A percentile compares a stretch with the other conserved stretches of the same genome.
phyloP scores from a whole-genome alignment of 2,113 vertebrate species.

The Equus przewalskii region DNA sequence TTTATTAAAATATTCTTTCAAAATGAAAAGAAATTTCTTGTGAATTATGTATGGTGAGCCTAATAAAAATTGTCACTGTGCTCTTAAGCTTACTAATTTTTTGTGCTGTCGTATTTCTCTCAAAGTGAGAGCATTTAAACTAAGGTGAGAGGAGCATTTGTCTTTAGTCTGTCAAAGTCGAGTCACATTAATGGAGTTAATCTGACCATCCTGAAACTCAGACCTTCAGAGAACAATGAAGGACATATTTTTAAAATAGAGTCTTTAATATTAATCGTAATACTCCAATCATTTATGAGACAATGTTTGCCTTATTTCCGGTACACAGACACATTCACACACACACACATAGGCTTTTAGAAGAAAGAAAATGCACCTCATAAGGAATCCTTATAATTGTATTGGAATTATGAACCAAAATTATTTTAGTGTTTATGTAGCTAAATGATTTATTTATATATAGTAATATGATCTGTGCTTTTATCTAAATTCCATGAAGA shows the following conservation, averaged over 20 bases:
- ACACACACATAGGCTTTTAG: not conserved
- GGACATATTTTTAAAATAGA: slow-evolving; percentile 45
- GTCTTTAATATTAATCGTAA: slow-evolving; percentile 38
- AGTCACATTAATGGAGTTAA: slow-evolving; percentile 43
- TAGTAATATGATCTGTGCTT: not conserved
- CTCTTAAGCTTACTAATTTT: not conserved
- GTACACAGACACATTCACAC: not conserved
- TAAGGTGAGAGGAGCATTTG: not conserved
- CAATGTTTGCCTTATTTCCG: not conserved
- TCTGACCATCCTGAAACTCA: not conserved
- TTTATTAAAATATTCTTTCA: slow-evolving; percentile 55
- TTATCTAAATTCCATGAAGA: slow-evolving; percentile 51
- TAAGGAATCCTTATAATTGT: not conserved
- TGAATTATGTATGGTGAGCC: not conserved
- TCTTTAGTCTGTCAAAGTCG: slow-evolving; percentile 34
- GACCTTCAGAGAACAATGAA: slow-evolving; percentile 57
- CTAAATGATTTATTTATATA: not conserved
- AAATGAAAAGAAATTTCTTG: slow-evolving; percentile 31
- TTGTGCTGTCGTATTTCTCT: not conserved
- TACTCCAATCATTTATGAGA: slow-evolving; percentile 6
- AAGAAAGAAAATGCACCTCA: not conserved
- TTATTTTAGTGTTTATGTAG: slow-evolving; percentile 16
- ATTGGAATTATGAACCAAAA: not conserved
- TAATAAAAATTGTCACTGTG: not conserved
- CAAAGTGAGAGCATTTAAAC: slow-evolving; percentile 40